Percentiles rank a stretch among this genome's conserved stretches.
Evolutionary conservation across 2,113 vertebrate genomes (phyloP).

Genomic region (Alexandromys fortis): DNA sequence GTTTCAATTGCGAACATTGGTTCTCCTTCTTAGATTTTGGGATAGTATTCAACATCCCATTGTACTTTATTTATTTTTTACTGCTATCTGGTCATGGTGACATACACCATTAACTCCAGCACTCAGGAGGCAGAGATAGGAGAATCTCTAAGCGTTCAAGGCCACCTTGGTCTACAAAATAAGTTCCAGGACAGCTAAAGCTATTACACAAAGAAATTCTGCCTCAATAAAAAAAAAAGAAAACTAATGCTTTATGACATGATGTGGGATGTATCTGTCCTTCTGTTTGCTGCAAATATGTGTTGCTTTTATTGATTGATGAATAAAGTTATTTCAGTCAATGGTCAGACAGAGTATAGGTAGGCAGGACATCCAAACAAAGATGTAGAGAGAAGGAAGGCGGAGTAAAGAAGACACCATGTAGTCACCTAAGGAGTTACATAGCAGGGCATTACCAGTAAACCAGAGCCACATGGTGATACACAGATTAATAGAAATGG

Average conservation of each 20-base stretch:
- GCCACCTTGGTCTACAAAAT: background rate
- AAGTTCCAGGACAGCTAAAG: background rate
- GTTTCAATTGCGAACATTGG: background rate
- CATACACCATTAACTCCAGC: background rate
- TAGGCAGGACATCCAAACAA: too few species aligned
- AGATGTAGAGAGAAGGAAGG: too few species aligned
- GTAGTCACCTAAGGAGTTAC: too few species aligned
- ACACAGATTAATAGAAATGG: too few species aligned
- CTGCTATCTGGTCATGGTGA: background rate
- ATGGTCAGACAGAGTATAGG: too few species aligned
- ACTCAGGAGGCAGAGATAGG: background rate
- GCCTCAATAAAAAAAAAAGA: background rate
- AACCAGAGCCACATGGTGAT: too few species aligned
- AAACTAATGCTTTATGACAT: background rate
- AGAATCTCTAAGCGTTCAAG: background rate
- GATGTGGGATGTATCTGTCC: too few species aligned
- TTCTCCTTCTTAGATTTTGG: background rate
- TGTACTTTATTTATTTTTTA: conserved; percentile 9
- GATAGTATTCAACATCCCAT: background rate
- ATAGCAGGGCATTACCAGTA: too few species aligned
- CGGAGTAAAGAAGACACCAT: too few species aligned
- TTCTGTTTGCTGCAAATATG: too few species aligned
- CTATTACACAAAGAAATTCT: background rate
- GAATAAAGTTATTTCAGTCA: too few species aligned
- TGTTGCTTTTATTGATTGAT: too few species aligned